Evolutionary conservation across 1,140 invertebrate genomes (phyloP), one percentile per base, ranked within the genome.

Genomic region (Aphelenchoides besseyi): DNA sequence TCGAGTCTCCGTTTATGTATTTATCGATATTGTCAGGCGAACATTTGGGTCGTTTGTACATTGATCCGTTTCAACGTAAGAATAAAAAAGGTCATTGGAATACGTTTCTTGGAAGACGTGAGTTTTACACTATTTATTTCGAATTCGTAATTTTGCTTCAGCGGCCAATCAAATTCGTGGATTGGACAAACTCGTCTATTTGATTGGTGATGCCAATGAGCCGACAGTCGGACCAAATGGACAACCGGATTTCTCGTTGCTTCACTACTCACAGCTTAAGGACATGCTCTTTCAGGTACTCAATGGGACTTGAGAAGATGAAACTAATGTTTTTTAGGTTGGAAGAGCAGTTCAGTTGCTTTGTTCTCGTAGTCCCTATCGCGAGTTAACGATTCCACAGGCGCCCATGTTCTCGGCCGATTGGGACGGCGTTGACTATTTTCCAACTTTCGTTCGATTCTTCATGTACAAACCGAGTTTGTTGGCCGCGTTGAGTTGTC

Each of bases 401-500:
- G 35, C 78, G 33, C 78, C 78, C 16, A 78, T 71, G 71, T 81
- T 77, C 63, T 81, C 81, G 3, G 55, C 74, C 26, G 82, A 84
- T 54, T 83, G 78, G 78, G 82, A 83, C 53, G 83, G 72, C 3
- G 78, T 62, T 32, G 83, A 83, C 68, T 64, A 79, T 62, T 81
- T 83, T 30, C 79, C 83, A 3, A 68, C 70, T 0, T 83, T 83
- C 70, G 62, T 83, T 23, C 66, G 82, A 36, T 77, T 79, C 53
- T 84, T 82, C 37, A 36, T 83, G 29, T 76, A 82, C 36, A 83
- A 84, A 59, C 82, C 82, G 8, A 73, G 73, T 37, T 70, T 81
- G 41, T 52, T 83, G 3, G 53, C 61, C 1, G 63, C 79, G 18
- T 57, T 83, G 32, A 82, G 79, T 29, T 77, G 79, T 63, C 83